Conservation (phyloP, 2,888 invertebrate species). For the Rhyacophila evoluta region DNA sequence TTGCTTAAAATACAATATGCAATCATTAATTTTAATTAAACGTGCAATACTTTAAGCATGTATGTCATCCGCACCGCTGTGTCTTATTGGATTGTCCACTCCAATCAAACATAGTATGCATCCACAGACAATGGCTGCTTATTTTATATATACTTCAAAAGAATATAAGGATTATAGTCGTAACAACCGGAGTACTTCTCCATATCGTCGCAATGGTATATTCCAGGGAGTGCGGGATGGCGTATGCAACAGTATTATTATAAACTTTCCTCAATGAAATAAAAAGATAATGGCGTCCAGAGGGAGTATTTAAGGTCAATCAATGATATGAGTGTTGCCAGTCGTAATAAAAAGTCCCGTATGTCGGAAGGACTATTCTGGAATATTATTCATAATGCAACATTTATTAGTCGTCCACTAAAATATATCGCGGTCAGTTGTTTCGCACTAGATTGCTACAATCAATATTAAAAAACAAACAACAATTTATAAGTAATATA, state of each 20-base stretch:
- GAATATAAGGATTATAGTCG: too few species aligned
- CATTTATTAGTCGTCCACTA: not conserved
- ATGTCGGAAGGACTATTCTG: conserved; percentile 16
- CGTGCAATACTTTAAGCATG: not conserved
- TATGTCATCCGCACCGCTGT: too few species aligned
- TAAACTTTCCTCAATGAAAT: conserved; percentile 16
- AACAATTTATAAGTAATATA: too few species aligned
- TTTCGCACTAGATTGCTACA: not conserved
- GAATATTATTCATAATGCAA: not conserved
- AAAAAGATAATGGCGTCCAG: conserved; percentile 15
- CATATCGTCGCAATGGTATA: not conserved
- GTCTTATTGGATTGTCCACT: too few species aligned
- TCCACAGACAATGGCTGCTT: too few species aligned
- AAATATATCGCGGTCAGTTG: not conserved
- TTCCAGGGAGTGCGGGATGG: not conserved
- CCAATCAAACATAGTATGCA: too few species aligned
- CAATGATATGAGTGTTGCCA: conserved; percentile 30
- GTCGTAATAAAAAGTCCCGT: conserved; percentile 12
- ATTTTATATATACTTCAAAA: too few species aligned
- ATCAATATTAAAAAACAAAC: too few species aligned
- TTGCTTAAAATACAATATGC: too few species aligned
- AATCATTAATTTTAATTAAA: not conserved
- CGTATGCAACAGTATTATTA: not conserved
- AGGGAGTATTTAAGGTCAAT: conserved; percentile 47
- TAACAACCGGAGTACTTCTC: not conserved